A percentile compares a stretch with the other conserved stretches of the same genome.
Conservation (phyloP, 2,888 invertebrate species). For the Caenorhabditis sp. region DNA sequence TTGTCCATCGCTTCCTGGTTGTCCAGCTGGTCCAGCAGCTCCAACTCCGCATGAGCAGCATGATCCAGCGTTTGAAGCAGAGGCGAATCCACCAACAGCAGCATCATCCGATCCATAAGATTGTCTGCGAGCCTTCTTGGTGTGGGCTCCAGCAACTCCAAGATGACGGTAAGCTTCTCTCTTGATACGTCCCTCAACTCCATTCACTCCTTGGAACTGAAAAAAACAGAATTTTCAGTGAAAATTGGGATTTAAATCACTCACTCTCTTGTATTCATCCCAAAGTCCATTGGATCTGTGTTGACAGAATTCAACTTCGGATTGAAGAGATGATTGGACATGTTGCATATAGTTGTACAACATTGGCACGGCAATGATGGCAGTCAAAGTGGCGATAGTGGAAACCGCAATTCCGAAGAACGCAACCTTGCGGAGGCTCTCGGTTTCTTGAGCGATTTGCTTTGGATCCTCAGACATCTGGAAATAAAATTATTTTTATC, state of each 20-base stretch:
- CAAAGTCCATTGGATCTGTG: constrained; percentile 57
- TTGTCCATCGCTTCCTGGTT: constrained; percentile 54
- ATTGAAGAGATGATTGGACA: constrained; percentile 56
- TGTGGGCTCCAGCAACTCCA: constrained; percentile 33
- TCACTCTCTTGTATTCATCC: constrained; percentile 54
- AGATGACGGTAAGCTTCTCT: constrained; percentile 35
- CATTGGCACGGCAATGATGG: constrained; percentile 59
- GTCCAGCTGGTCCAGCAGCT: constrained; percentile 50
- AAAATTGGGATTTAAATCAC: too few species aligned
- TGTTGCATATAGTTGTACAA: constrained; percentile 62
- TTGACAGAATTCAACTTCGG: constrained; percentile 56
- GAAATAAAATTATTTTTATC: not conserved
- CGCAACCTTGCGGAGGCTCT: constrained; percentile 47
- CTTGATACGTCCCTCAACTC: constrained; percentile 44
- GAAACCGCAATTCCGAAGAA: constrained; percentile 59
- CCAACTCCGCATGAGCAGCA: constrained; percentile 57
- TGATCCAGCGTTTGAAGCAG: constrained; percentile 42
- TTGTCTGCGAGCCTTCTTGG: constrained; percentile 28
- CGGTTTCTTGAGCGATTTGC: constrained; percentile 44
- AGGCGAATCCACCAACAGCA: constrained; percentile 37
- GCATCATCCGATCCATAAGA: constrained; percentile 35
- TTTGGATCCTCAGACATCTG: constrained; percentile 32
- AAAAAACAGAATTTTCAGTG: constrained; percentile 2
- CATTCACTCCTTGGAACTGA: constrained; percentile 41
- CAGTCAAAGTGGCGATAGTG: constrained; percentile 57